These are phyloP conservation scores for Lathamus discolor DNA, from an alignment of 2,113 vertebrate genomes.

Conservation along the genomic window DNA sequence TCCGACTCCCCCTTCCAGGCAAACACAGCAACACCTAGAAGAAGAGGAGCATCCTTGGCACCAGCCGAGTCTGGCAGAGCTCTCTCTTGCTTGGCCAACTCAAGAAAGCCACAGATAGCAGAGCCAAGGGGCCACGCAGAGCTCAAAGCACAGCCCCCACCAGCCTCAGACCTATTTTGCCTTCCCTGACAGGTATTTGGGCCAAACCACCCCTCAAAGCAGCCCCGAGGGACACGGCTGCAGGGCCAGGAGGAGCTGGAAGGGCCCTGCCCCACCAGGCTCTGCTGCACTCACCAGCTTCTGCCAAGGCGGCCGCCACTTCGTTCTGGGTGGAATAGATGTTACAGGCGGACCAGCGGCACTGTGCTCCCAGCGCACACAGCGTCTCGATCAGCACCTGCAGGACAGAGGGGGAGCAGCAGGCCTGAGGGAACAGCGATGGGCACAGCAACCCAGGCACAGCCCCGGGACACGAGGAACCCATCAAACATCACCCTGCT, in stretches of 20 bases:
- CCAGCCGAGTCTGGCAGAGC: not conserved
- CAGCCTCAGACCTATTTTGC: not conserved
- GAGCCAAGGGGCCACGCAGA: not conserved
- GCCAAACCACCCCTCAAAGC: not conserved
- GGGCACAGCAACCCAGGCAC: not conserved
- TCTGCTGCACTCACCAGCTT: constrained; percentile 79
- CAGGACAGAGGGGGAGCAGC: not conserved
- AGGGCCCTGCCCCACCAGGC: not conserved
- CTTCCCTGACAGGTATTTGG: not conserved
- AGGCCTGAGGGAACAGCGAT: not conserved
- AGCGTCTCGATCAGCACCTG: constrained; percentile 97
- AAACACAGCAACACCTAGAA: constrained; percentile 92
- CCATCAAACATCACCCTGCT: not conserved
- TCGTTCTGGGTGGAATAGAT: constrained; percentile 99
- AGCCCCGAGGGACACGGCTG: accelerated
- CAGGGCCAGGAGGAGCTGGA: not conserved
- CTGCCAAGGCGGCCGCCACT: constrained; percentile 93
- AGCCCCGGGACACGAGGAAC: not conserved
- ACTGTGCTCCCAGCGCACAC: constrained; percentile 94
- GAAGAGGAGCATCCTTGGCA: constrained; percentile 21
- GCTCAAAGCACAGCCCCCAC: not conserved
- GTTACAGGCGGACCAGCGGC: constrained; percentile 98
- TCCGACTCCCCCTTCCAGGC: constrained; percentile 99
- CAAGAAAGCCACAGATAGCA: not conserved
- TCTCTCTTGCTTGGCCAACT: not conserved